Evolutionary conservation across 2,888 invertebrate species (phyloP).

Genomic region (Caenorhabditis sulstoni): DNA sequence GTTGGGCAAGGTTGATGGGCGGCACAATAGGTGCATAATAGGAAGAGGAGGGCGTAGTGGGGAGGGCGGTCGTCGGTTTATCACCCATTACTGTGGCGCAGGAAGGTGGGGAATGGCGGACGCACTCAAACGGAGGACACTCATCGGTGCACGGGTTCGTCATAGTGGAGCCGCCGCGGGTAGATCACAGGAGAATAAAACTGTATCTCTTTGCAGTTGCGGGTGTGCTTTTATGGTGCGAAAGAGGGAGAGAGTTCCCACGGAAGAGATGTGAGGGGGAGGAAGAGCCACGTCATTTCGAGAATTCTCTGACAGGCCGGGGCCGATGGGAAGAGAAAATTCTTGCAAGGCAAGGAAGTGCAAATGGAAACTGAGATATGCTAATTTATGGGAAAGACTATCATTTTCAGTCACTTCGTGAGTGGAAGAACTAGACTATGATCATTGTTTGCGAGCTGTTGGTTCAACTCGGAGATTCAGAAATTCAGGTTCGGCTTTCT

Average conservation of each 20-base stretch:
- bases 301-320: no score
- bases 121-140: conserved; percentile 90
- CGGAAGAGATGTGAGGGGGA: not conserved
- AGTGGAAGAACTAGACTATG: no score
- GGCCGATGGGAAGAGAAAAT: no score
- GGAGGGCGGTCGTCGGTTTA: conserved; percentile 92
- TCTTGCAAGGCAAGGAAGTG: no score
- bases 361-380: no score
- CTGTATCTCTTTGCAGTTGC: not conserved
- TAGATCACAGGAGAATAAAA: conserved; percentile 1
- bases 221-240: not conserved
- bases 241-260: not conserved
- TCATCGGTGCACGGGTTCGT: not conserved
- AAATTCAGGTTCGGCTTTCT: no score
- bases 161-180: not conserved
- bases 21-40: not conserved
- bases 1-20: not conserved
- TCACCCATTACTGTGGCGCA: conserved; percentile 84
- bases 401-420: no score
- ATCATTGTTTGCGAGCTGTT: no score
- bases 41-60: conserved; percentile 81
- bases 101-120: conserved; percentile 97
- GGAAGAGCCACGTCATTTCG: not conserved
- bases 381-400: no score
- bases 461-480: no score